A percentile compares a stretch with the other conserved stretches of the same genome.
phyloP scores from a whole-genome alignment of 1,140 invertebrate species.

The Pachyrhynchus sulphureomaculatus region DNA sequence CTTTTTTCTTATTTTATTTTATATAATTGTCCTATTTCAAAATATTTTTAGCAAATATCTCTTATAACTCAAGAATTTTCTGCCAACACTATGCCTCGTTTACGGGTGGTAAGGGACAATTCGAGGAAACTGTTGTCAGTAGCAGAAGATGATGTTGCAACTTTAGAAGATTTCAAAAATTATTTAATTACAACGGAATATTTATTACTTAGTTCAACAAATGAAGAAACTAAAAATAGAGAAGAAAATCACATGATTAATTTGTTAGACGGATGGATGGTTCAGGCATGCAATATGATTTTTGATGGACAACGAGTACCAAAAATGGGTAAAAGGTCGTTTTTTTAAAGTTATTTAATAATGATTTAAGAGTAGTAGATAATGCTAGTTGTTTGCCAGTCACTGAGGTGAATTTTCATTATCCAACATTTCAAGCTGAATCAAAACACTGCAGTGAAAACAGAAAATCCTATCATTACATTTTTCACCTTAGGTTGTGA shows the following conservation, averaged over 20 bases:
- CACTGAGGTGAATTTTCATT: too few relatives aligned
- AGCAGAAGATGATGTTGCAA: background rate
- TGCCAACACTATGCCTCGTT: background rate
- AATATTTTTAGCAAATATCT: background rate
- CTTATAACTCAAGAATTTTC: background rate
- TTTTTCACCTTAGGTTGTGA: too few relatives aligned
- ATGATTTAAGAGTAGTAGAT: too few relatives aligned
- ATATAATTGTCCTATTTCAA: too few relatives aligned
- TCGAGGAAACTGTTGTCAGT: background rate
- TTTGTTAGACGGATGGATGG: conserved; percentile 1
- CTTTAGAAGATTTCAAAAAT: background rate
- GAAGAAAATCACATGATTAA: background rate
- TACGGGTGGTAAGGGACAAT: background rate
- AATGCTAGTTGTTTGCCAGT: too few relatives aligned
- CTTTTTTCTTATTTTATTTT: too few relatives aligned
- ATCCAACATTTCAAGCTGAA: too few relatives aligned
- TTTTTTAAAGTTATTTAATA: too few relatives aligned
- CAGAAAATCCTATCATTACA: too few relatives aligned
- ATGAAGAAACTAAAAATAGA: background rate
- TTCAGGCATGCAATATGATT: background rate
- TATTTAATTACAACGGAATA: background rate
- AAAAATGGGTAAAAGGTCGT: background rate
- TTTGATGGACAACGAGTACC: background rate
- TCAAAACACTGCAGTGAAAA: too few relatives aligned
- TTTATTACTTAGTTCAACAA: background rate